Percentiles rank a stretch among this genome's conserved stretches.
phyloP scores from a whole-genome alignment of 2,888 invertebrate species.

The Pseudococcus longispinus region DNA sequence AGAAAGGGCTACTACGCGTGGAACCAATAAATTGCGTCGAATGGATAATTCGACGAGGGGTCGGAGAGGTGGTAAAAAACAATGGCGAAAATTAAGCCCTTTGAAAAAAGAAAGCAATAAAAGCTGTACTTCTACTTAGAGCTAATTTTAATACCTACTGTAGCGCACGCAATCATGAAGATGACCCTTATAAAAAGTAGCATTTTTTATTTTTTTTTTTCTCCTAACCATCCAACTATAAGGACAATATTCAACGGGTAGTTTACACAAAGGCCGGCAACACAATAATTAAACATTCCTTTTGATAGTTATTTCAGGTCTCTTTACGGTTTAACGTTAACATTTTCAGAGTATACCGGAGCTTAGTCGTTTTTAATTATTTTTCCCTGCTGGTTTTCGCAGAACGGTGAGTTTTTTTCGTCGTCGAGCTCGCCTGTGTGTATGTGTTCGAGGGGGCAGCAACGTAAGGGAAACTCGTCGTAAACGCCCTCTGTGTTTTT shows the following conservation, averaged over 20 bases:
- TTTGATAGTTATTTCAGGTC: slow-evolving; percentile 52
- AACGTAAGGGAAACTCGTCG: neutral
- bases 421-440: neutral
- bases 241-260: slow-evolving; percentile 54
- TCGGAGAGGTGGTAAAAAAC: neutral
- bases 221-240: neutral
- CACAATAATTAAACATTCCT: slow-evolving; percentile 53
- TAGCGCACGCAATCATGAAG: slow-evolving; percentile 52
- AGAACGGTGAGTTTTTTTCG: slow-evolving; percentile 4
- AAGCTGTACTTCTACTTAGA: slow-evolving; percentile 46
- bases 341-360: slow-evolving; percentile 46
- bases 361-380: slow-evolving; percentile 51
- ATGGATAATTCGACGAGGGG: neutral
- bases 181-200: slow-evolving; percentile 50
- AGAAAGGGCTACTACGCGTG: neutral
- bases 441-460: neutral
- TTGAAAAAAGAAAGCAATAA: slow-evolving; percentile 42
- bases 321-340: slow-evolving; percentile 53
- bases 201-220: slow-evolving; percentile 21
- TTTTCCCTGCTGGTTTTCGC: slow-evolving; percentile 35
- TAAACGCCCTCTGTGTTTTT: neutral
- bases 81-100: slow-evolving; percentile 36
- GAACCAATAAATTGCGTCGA: slow-evolving; percentile 14
- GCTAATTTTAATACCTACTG: slow-evolving; percentile 53
- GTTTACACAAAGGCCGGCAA: slow-evolving; percentile 51